These are phyloP conservation scores for Neolamprologus variostigma DNA, from an alignment of 2,113 vertebrate species.

Conservation along the genomic window DNA sequence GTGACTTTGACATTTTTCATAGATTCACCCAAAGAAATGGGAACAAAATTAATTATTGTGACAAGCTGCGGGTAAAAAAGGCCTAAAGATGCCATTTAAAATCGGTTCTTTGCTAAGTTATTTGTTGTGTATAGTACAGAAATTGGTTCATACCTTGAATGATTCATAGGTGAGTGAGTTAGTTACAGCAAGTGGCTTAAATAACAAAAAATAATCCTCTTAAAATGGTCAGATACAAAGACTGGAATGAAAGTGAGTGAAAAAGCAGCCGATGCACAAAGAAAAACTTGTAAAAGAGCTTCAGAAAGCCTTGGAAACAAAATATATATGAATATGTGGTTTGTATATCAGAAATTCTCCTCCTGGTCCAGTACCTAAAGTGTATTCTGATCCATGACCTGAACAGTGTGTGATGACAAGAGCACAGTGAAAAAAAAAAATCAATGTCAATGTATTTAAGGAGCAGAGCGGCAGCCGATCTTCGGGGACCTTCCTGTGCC, in stretches of 20 bases:
- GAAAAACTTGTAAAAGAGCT: background rate
- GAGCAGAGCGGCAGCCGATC: slow-evolving; percentile 3
- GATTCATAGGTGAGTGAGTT: background rate
- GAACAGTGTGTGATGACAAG: slow-evolving; percentile 32
- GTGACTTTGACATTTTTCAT: background rate
- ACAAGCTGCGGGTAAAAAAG: background rate
- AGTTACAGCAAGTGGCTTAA: background rate
- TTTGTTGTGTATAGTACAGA: rapidly evolving
- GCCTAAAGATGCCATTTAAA: background rate
- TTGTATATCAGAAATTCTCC: background rate
- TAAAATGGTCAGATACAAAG: background rate
- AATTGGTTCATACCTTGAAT: rapidly evolving
- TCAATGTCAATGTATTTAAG: slow-evolving; percentile 51
- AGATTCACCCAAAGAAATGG: background rate
- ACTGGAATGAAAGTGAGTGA: background rate
- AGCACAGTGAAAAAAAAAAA: slow-evolving; percentile 3
- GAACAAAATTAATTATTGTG: rapidly evolving
- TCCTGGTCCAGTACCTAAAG: background rate
- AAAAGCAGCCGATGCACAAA: background rate
- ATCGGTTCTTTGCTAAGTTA: background rate
- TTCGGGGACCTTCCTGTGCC: slow-evolving; percentile 11
- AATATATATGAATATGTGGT: background rate
- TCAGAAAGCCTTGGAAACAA: background rate
- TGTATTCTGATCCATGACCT: background rate
- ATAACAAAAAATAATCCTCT: background rate